Percentiles rank a stretch among this genome's conserved stretches.
Evolutionary conservation across 2,888 invertebrate species (phyloP).

Genomic region (Stictocephala bisonia): DNA sequence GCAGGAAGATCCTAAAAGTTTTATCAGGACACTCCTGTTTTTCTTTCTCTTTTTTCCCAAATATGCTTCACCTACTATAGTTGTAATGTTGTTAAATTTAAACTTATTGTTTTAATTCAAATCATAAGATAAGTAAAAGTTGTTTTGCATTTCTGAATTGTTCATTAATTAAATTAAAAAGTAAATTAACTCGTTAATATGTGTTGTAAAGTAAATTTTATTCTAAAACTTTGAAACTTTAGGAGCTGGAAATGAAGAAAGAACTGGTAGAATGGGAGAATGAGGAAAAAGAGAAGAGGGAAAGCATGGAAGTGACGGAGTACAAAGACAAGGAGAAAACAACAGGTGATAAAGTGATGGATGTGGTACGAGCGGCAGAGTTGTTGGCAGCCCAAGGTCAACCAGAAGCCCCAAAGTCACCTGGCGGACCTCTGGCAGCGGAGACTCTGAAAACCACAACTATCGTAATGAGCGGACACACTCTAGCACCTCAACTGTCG

Average conservation of each 20-base stretch:
- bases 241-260: conserved; percentile 78
- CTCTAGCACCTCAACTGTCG: conserved; percentile 69
- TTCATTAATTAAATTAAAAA: too few relatives aligned
- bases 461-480: conserved; percentile 94
- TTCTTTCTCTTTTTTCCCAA: too few relatives aligned
- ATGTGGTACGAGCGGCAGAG: conserved; percentile 91
- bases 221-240: conserved; percentile 52
- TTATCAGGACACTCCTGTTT: too few relatives aligned
- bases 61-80: too few relatives aligned
- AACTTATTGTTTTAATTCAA: too few relatives aligned
- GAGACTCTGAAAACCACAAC: conserved; percentile 87
- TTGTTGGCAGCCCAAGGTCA: conserved; percentile 70
- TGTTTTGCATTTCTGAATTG: too few relatives aligned
- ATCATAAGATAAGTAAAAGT: too few relatives aligned
- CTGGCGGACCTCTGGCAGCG: conserved; percentile 69
- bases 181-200: too few relatives aligned
- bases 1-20: too few relatives aligned
- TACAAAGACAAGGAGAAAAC: conserved; percentile 82
- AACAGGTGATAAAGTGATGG: conserved; percentile 89
- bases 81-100: too few relatives aligned
- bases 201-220: conserved; percentile 18
- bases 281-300: conserved; percentile 71
- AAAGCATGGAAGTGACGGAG: conserved; percentile 69
- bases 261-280: conserved; percentile 81
- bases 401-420: conserved; percentile 76